These are phyloP conservation scores for Epinotia bilunana DNA, from an alignment of 2,888 invertebrate species.

Conservation along the genomic window DNA sequence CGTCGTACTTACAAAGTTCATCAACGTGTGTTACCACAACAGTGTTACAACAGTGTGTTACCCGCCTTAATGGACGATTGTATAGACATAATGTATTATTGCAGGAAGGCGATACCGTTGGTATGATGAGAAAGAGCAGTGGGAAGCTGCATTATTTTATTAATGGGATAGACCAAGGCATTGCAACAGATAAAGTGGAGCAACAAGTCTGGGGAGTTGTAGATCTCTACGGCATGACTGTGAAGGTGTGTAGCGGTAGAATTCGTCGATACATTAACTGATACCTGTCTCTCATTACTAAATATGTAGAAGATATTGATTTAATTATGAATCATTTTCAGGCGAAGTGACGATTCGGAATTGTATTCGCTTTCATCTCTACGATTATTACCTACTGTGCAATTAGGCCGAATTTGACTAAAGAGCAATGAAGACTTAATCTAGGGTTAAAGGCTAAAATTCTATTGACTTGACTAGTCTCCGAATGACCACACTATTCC, in stretches of 20 bases:
- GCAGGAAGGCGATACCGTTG: constrained; percentile 95
- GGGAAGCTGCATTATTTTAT: constrained; percentile 96
- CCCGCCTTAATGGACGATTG: background rate
- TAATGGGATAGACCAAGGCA: constrained; percentile 96
- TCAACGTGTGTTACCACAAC: too few species aligned
- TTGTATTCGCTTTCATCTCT: background rate
- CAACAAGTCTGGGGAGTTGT: constrained; percentile 96
- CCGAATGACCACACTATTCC: too few species aligned
- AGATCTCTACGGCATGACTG: constrained; percentile 97
- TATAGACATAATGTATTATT: constrained; percentile 36
- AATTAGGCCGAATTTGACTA: background rate
- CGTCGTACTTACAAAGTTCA: background rate
- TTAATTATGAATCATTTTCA: too few species aligned
- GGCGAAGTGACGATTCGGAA: background rate
- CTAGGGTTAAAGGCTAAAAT: too few species aligned
- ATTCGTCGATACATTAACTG: background rate
- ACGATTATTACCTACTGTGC: background rate
- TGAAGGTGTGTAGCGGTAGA: constrained; percentile 74
- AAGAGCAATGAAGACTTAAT: too few species aligned
- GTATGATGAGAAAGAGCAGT: constrained; percentile 93
- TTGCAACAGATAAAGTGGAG: constrained; percentile 93
- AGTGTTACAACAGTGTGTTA: background rate
- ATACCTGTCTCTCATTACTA: background rate
- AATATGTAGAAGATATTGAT: too few species aligned
- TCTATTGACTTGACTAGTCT: too few species aligned